Percentiles rank a stretch among this genome's conserved stretches.
Evolutionary conservation across 2,797 vertebrate species (phyloP).

Genomic region (Sitta carolinensis): DNA sequence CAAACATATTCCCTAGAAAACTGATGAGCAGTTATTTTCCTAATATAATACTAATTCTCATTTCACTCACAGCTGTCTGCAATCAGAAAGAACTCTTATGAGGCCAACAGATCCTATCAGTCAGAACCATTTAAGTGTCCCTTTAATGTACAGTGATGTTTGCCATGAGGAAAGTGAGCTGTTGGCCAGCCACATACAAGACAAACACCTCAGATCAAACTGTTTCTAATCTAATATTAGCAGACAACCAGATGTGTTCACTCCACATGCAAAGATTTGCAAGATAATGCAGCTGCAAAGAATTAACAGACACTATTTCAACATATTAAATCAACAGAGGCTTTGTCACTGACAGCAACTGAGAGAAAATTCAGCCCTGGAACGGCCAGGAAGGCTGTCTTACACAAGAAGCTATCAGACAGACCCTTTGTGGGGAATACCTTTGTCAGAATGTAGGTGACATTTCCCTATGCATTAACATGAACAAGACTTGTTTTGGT

Average conservation of each 20-base stretch:
- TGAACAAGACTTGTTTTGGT: background rate
- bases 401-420: background rate
- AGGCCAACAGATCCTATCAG: background rate
- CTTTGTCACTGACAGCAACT: background rate
- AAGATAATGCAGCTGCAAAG: background rate
- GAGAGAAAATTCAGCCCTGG: background rate
- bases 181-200: background rate
- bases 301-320: background rate
- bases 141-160: background rate
- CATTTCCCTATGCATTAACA: background rate
- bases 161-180: background rate
- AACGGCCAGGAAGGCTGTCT: background rate
- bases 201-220: background rate
- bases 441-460: background rate
- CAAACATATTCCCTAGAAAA: background rate
- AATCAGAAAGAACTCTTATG: background rate
- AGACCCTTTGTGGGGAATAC: background rate
- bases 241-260: background rate
- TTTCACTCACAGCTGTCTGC: background rate
- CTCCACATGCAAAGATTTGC: background rate
- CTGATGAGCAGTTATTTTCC: background rate
- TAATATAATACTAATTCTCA: background rate
- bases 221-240: background rate
- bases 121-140: background rate
- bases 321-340: background rate